Evolutionary conservation across 2,797 vertebrate species (phyloP), one percentile per base, ranked within the genome.

Genomic region (Neomorphus geoffroyi): DNA sequence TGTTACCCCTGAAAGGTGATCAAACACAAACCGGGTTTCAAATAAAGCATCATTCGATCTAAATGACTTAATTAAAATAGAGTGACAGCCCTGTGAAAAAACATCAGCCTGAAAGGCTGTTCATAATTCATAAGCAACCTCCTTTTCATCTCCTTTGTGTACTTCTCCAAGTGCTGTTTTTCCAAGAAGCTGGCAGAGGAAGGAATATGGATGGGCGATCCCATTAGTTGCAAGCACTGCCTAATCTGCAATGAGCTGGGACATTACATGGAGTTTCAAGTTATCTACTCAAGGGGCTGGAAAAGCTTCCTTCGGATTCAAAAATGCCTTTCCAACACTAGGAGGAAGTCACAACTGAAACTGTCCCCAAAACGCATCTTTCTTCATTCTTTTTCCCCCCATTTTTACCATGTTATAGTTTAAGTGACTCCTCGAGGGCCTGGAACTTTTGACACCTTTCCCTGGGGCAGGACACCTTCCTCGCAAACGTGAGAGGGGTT

Each of bases 51-150:
- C 72, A 32, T 72, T 90, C 91, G 24, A 2, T 48, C 45, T 64
- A 87, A 88, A 91, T 91, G 65, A 54, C 75, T 93, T 78, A 90
- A 92, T 94, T 96, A 96, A 96, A 94, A 35, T 2, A 10, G 69
- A 95, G 46, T 71, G 88, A 84, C 92, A 86, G 86, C 64, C 48
- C 83, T 2, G 1, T 82, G 88, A 90, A 93, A 86, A 10, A 90
- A 51, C 80, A 88, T 18, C 91, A 92, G 88, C 88, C 87, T 90
- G 92, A 95, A 96, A 96, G 83, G 66, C 22, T 82, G 56, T 96
- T 94, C 94, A 97, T 96, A 93, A 96, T 96, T 95, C 94, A 97
- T 93, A 80, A 96, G 88, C 88, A 84, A 86, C 88, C 92, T 95
- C 48, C 71, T 96, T 96, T 93, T 96, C 92, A 96, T 96, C 92